Base-by-base conservation (phyloP, 2,888 invertebrate genomes). In the Bimastos eiseni region DNA sequence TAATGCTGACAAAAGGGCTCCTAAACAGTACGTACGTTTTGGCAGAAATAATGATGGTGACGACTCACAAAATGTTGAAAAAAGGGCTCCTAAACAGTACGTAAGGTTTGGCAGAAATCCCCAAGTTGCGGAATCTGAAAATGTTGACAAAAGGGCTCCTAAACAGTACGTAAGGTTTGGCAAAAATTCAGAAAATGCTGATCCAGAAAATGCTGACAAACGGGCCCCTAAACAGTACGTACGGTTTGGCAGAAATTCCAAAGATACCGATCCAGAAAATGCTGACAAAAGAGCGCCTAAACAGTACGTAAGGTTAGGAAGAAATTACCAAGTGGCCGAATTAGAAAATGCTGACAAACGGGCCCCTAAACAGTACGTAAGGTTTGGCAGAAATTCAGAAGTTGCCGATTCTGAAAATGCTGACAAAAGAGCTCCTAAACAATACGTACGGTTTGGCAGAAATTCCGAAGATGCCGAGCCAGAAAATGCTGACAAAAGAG, bases 381-480 rank as follows among this genome's bases (percentile, higher is more conserved):
- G 84, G 34, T 84, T 84, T 84, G 84, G 84, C 15, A 84, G 84
- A 84, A 84, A 36, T 36, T 33, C 33, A 24, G 84, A 36, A 34
- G 84, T 34, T 3, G 19, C 4, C 84, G 84, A 84, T 6, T 33
- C 33, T 21, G 84, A 84, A 33, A 84, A 33, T 19, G 84, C 33
- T 33, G 84, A 84, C 84, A 84, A 84, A 21, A 33, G 84, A 21
- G 84, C 84, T 24, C 86, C 86, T 21, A 86, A 86, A 36, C 86
- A 86, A 24, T 86, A 86, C 15, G 86, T 86, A 24, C 86, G 86
- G 36, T 86, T 86, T 86, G 86, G 86, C 3, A 86, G 86, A 86
- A 36, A 24, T 24, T 34, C 19, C 36, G 36, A 37, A 36, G 36
- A 86, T 24, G 19, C 36, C 84, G 84, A 84, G 1, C 17, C 17